Conservation (phyloP, 2,888 invertebrate genomes). For the Alsophila aescularia region DNA sequence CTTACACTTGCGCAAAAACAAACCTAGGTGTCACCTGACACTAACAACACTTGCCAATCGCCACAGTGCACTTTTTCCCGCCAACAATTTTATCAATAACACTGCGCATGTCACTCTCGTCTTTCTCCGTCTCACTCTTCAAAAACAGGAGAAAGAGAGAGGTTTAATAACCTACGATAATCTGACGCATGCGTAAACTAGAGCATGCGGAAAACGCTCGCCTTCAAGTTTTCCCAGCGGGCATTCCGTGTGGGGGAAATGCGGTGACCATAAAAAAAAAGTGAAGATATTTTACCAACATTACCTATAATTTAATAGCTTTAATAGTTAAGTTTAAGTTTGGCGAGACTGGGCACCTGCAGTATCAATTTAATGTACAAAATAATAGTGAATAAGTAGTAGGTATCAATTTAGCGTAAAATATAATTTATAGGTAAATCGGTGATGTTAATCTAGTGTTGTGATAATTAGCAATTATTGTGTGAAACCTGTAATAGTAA, state of each 20-base stretch:
- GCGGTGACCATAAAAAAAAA: slow-evolving; percentile 48
- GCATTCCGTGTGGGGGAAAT: slow-evolving; percentile 42
- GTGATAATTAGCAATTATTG: slow-evolving; percentile 17
- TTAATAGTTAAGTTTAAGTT: slow-evolving; percentile 21
- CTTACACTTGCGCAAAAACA: slow-evolving; percentile 22
- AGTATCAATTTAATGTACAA: slow-evolving; percentile 17
- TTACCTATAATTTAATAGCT: slow-evolving; percentile 31
- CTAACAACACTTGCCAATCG: slow-evolving; percentile 18
- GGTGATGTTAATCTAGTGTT: slow-evolving; percentile 24
- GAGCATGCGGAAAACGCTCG: slow-evolving; percentile 42
- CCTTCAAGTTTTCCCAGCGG: slow-evolving; percentile 23
- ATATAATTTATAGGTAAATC: slow-evolving; percentile 9
- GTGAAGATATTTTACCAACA: slow-evolving; percentile 39
- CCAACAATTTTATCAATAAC: slow-evolving; percentile 76
- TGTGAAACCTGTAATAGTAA: slow-evolving; percentile 5
- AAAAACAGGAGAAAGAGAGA: slow-evolving; percentile 49
- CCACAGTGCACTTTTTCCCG: slow-evolving; percentile 55
- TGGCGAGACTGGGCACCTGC: slow-evolving; percentile 1
- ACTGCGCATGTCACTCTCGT: slow-evolving; percentile 73
- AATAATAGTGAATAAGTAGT: slow-evolving; percentile 5
- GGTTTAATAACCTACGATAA: slow-evolving; percentile 62
- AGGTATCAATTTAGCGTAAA: slow-evolving; percentile 11
- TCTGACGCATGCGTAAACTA: slow-evolving; percentile 38
- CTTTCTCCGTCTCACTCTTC: slow-evolving; percentile 50
- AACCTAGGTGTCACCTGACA: slow-evolving; percentile 20